Evolutionary conservation across 2,888 invertebrate species (phyloP).

Genomic region (Marronus borbonicus): DNA sequence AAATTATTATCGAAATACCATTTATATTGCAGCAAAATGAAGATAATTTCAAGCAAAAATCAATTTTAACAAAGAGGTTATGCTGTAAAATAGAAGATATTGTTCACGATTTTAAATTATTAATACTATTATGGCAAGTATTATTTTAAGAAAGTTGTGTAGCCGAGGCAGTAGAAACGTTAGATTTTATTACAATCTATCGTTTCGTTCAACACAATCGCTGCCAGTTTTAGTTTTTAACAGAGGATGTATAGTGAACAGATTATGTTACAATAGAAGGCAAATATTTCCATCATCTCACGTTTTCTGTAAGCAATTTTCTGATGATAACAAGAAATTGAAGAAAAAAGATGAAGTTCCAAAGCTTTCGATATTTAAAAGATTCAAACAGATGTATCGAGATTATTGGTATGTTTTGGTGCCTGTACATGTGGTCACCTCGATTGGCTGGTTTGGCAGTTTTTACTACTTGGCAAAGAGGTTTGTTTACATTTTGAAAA

Average conservation of each 20-base stretch:
- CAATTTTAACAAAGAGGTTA: conserved; percentile 33
- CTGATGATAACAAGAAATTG: conserved; percentile 11
- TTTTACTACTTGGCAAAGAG: conserved; percentile 91
- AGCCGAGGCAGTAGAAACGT: conserved; percentile 15
- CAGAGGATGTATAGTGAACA: neutral
- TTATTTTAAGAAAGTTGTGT: conserved; percentile 49
- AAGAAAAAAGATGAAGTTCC: conserved; percentile 55
- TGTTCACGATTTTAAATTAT: conserved; percentile 19
- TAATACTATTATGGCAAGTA: conserved; percentile 40
- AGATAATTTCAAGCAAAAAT: conserved; percentile 11
- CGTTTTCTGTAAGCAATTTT: conserved; percentile 14
- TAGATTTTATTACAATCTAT: conserved; percentile 27
- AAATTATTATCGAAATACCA: neutral
- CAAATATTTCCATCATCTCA: conserved; percentile 34
- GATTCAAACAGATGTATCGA: conserved; percentile 92
- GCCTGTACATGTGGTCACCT: conserved; percentile 93
- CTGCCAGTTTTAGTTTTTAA: conserved; percentile 7
- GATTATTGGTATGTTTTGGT: conserved; percentile 97
- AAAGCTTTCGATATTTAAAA: conserved; percentile 80
- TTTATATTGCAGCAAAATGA: conserved; percentile 33
- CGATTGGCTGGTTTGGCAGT: conserved; percentile 88
- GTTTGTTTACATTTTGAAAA: conserved; percentile 72
- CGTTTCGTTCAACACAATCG: neutral
- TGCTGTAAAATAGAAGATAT: conserved; percentile 30
- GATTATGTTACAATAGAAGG: conserved; percentile 16